These are phyloP conservation scores for Hucho hucho DNA, from an alignment of 2,113 vertebrate species.

Conservation along the genomic window DNA sequence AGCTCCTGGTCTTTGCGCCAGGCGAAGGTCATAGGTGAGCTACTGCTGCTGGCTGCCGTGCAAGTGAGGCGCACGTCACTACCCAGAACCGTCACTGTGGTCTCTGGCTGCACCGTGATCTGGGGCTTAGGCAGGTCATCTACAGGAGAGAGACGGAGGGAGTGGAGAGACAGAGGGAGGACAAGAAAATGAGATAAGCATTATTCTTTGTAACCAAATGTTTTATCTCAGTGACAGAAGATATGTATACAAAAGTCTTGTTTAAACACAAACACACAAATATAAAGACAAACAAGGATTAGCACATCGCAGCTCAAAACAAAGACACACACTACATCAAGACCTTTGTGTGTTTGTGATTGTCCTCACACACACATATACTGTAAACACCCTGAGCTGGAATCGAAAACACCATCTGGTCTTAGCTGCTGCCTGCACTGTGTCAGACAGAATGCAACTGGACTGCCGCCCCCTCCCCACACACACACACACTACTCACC, in stretches of 20 bases:
- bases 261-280: conserved; percentile 45
- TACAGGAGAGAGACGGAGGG: conserved; percentile 43
- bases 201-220: background rate
- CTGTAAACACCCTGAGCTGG: background rate
- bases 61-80: conserved; percentile 91
- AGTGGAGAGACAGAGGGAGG: conserved; percentile 27
- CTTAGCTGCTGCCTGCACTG: no score
- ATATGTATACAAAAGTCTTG: conserved; percentile 27
- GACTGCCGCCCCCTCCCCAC: no score
- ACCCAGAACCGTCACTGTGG: conserved; percentile 83
- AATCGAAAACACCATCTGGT: no score
- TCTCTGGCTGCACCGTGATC: conserved; percentile 90
- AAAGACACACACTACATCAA: conserved; percentile 27
- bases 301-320: conserved; percentile 23
- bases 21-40: conserved; percentile 90
- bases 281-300: conserved; percentile 16
- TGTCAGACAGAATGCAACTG: background rate
- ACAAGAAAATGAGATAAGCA: conserved; percentile 42
- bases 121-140: conserved; percentile 94
- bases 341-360: no score
- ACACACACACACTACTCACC: conserved; percentile 71
- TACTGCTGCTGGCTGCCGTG: conserved; percentile 91
- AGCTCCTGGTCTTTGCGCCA: conserved; percentile 96
- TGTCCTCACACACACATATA: no score
- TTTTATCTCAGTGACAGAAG: background rate